phyloP scores from a whole-genome alignment of 2,797 vertebrate genomes.

The Gymnodraco acuticeps region DNA sequence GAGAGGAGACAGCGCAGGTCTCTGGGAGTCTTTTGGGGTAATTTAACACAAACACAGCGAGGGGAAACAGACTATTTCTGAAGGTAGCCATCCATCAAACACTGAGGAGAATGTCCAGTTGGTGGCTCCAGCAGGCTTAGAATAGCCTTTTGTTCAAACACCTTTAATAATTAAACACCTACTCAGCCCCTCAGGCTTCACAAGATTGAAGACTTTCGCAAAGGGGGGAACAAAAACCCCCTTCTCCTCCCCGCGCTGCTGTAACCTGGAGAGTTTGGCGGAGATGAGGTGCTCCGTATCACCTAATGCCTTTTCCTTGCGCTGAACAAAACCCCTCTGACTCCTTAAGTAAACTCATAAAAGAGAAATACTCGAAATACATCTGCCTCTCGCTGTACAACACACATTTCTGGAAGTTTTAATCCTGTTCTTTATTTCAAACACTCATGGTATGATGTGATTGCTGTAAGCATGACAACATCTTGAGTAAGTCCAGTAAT shows the following conservation, averaged over 20 bases:
- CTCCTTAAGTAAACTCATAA: conserved; percentile 84
- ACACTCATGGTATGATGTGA: neutral
- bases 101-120: conserved; percentile 78
- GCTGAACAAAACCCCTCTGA: conserved; percentile 71
- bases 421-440: conserved; percentile 1
- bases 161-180: conserved; percentile 88
- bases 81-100: conserved; percentile 76
- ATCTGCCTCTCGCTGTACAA: conserved; percentile 30
- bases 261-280: conserved; percentile 69
- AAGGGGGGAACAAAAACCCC: conserved; percentile 39
- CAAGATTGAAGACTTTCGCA: conserved; percentile 79
- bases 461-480: neutral
- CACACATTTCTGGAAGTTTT: conserved; percentile 22
- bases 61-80: conserved; percentile 68
- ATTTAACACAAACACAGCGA: conserved; percentile 67
- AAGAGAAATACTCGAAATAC: conserved; percentile 57
- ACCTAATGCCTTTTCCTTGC: conserved; percentile 76
- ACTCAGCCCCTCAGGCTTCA: conserved; percentile 74
- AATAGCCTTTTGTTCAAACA: conserved; percentile 86
- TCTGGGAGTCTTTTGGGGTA: conserved; percentile 67
- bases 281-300: conserved; percentile 69
- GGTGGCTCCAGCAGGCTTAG: conserved; percentile 80
- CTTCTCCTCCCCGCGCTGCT: conserved; percentile 50
- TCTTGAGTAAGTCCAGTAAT: neutral
- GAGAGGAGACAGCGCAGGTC: conserved; percentile 33